phyloP scores from a whole-genome alignment of 2,797 vertebrate species.

The Takifugu ocellatus region DNA sequence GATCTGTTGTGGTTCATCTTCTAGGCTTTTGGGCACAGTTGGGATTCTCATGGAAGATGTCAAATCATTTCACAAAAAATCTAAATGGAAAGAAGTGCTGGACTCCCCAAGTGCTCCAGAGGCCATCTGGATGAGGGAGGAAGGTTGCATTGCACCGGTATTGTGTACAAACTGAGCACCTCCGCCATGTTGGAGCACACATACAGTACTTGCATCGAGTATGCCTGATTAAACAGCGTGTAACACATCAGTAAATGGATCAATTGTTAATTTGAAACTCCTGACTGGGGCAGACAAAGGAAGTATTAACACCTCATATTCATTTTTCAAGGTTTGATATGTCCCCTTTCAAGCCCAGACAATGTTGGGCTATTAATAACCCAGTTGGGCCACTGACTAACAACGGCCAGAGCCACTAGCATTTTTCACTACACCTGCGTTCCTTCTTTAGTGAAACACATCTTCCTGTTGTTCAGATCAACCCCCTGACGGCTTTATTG shows the following conservation, averaged over 20 bases:
- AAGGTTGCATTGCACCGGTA: too few relatives aligned
- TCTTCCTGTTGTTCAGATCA: constrained; percentile 6
- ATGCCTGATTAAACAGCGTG: neutral
- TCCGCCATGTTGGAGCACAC: too few relatives aligned
- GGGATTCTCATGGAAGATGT: neutral
- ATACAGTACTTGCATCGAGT: neutral
- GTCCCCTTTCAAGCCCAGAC: constrained; percentile 11
- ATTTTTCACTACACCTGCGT: constrained; percentile 26
- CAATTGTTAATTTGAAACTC: neutral
- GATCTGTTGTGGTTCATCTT: too few relatives aligned
- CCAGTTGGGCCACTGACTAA: constrained; percentile 34
- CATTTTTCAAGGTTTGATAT: constrained; percentile 8
- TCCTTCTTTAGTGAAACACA: constrained; percentile 22
- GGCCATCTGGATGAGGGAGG: neutral
- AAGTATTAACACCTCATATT: neutral
- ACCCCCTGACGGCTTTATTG: too few relatives aligned
- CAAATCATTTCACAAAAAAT: neutral
- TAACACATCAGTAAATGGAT: neutral
- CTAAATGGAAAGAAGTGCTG: neutral
- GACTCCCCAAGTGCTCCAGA: neutral
- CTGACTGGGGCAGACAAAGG: neutral
- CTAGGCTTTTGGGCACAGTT: neutral
- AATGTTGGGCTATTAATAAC: constrained; percentile 41
- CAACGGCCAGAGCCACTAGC: constrained; percentile 38
- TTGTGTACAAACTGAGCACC: too few relatives aligned